Conservation (phyloP, 1,140 invertebrate genomes). For the Lanistes nyassanus region DNA sequence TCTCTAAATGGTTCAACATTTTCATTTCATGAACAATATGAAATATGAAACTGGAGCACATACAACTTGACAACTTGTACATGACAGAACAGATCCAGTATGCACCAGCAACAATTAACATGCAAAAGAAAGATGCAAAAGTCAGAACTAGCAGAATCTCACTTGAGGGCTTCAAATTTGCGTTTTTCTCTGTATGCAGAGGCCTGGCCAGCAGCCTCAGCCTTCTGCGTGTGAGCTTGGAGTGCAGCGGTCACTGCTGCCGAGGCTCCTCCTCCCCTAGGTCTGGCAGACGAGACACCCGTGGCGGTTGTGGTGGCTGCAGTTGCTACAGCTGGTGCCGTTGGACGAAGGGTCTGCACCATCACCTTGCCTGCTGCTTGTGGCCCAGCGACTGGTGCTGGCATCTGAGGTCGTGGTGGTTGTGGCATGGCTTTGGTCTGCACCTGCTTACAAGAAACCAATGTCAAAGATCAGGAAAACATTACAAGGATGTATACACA, state of each 20-base stretch:
- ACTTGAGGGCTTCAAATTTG: slow-evolving; percentile 65
- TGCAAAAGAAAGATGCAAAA: too few species aligned
- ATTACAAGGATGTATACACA: too few species aligned
- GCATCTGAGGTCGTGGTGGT: slow-evolving; percentile 4
- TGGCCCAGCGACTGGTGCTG: slow-evolving; percentile 8
- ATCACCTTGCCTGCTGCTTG: slow-evolving; percentile 16
- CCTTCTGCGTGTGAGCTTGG: slow-evolving; percentile 28
- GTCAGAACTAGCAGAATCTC: slow-evolving; percentile 39
- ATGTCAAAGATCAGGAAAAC: too few species aligned
- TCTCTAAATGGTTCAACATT: too few species aligned
- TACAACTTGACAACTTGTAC: too few species aligned
- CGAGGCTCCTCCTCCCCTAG: slow-evolving; percentile 30
- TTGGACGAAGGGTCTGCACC: slow-evolving; percentile 1
- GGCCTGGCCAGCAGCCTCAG: slow-evolving; percentile 20
- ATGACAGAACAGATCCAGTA: too few species aligned
- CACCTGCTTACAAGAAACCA: too few species aligned
- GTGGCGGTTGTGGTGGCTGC: not conserved
- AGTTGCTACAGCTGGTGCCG: not conserved
- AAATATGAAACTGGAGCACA: too few species aligned
- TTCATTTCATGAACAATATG: too few species aligned
- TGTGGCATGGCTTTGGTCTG: too few species aligned
- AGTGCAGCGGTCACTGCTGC: slow-evolving; percentile 37
- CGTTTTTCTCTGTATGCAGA: slow-evolving; percentile 55
- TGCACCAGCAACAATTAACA: too few species aligned
- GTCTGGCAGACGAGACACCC: slow-evolving; percentile 17